Conservation (phyloP, 2,113 vertebrate species). For the Sorex araneus region DNA sequence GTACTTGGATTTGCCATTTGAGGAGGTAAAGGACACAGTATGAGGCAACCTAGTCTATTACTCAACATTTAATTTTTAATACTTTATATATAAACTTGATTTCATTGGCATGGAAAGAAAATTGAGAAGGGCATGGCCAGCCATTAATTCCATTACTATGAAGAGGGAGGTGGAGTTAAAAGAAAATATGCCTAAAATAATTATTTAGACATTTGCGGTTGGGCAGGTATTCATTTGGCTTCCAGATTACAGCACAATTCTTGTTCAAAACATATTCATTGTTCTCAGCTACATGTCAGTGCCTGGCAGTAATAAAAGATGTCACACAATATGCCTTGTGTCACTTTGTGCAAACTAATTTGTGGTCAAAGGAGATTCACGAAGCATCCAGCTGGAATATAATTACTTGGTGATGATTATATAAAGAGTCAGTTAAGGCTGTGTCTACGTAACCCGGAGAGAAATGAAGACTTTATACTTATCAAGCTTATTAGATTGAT, state of each 20-base stretch:
- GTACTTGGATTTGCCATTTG: background rate
- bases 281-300: slow-evolving; percentile 57
- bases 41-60: background rate
- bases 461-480: slow-evolving; percentile 63
- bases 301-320: slow-evolving; percentile 59
- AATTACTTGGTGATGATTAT: slow-evolving; percentile 71
- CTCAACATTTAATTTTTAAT: slow-evolving; percentile 69
- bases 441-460: slow-evolving; percentile 29
- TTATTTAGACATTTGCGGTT: slow-evolving; percentile 59
- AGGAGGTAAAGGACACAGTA: background rate
- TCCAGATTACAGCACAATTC: slow-evolving; percentile 15
- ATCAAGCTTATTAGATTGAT: slow-evolving; percentile 52
- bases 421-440: slow-evolving; percentile 62
- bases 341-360: slow-evolving; percentile 70
- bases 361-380: slow-evolving; percentile 68
- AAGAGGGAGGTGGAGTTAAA: background rate
- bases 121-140: background rate
- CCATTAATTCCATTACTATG: slow-evolving; percentile 35
- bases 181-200: slow-evolving; percentile 37
- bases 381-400: slow-evolving; percentile 53
- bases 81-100: slow-evolving; percentile 11
- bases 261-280: slow-evolving; percentile 61
- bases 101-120: background rate
- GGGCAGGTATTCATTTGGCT: slow-evolving; percentile 35
- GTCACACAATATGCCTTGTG: slow-evolving; percentile 47